These are phyloP conservation scores for Bhutanitis thaidina DNA, from an alignment of 2,888 invertebrate genomes.

Conservation along the genomic window DNA sequence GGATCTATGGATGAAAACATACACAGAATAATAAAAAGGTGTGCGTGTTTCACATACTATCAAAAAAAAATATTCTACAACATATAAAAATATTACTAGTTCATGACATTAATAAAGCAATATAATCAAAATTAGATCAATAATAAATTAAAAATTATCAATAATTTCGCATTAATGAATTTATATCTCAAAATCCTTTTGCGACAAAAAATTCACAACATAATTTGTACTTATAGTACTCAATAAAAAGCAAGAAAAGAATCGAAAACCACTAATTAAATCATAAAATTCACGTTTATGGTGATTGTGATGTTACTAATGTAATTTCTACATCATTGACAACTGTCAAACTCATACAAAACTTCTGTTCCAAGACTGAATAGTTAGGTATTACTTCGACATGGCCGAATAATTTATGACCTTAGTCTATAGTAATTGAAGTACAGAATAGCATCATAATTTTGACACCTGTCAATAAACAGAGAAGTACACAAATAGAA, in stretches of 20 bases:
- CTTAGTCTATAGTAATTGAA: no score
- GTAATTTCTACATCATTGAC: slow-evolving; percentile 8
- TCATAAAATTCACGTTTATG: neutral
- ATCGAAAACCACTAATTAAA: slow-evolving; percentile 20
- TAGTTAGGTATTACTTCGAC: no score
- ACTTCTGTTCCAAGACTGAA: no score
- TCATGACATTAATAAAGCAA: no score
- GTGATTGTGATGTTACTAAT: slow-evolving; percentile 1
- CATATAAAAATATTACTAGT: no score
- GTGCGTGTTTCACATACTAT: neutral
- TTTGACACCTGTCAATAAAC: slow-evolving; percentile 9
- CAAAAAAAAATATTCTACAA: no score
- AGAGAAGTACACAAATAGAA: neutral
- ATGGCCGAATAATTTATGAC: no score
- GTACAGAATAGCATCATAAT: no score
- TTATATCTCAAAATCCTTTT: no score
- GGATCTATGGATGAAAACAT: neutral
- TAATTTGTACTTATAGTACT: slow-evolving; percentile 40
- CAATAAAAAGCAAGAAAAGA: slow-evolving; percentile 20
- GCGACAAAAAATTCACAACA: slow-evolving; percentile 11
- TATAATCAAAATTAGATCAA: neutral
- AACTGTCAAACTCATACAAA: slow-evolving; percentile 9
- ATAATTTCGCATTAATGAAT: neutral
- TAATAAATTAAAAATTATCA: slow-evolving; percentile 4
- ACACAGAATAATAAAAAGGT: neutral